Evolutionary conservation across 2,113 vertebrate species (phyloP).

Genomic region (Sciurus niger): DNA sequence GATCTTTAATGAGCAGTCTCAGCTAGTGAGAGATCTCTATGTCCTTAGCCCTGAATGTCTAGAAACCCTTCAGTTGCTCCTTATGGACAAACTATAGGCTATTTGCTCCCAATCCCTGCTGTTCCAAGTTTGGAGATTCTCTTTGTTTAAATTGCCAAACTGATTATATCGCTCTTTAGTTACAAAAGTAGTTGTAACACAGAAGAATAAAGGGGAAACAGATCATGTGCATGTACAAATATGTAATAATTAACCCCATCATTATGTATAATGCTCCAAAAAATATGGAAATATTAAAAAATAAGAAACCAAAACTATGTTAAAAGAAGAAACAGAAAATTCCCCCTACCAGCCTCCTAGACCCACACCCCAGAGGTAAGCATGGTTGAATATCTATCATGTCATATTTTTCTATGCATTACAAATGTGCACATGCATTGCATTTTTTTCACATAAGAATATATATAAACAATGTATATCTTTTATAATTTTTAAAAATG

Average conservation of each 20-base stretch:
- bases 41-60: background rate
- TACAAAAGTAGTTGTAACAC: constrained; percentile 17
- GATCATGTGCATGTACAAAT: no score
- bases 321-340: background rate
- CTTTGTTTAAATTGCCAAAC: constrained; percentile 33
- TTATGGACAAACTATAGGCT: background rate
- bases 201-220: constrained; percentile 1
- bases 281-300: no score
- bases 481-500: constrained; percentile 20
- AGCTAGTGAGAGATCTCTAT: background rate
- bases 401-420: background rate
- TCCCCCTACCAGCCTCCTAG: background rate
- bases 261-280: no score
- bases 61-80: background rate
- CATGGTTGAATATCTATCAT: background rate
- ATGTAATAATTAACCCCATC: no score
- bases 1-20: background rate
- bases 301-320: background rate
- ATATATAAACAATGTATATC: background rate
- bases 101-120: background rate
- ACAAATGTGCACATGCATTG: background rate
- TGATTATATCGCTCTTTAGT: constrained; percentile 23
- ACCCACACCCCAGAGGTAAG: background rate
- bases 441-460: background rate
- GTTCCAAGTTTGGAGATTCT: constrained; percentile 17